phyloP scores from a whole-genome alignment of 1,140 invertebrate genomes.

The Macrobrachium rosenbergii region DNA sequence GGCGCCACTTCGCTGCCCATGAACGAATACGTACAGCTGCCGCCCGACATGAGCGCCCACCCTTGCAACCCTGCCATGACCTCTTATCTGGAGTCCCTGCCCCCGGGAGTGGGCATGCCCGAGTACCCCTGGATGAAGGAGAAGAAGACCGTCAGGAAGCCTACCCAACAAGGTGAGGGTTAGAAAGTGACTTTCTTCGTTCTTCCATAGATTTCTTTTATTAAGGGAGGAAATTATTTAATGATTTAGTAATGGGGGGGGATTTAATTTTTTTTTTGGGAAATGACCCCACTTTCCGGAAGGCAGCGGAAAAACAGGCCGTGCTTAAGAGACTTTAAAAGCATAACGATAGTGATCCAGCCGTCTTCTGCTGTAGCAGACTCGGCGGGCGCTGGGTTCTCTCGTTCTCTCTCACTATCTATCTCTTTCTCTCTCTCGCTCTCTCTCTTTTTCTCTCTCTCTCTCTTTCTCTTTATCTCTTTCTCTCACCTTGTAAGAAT shows the following conservation, averaged over 20 bases:
- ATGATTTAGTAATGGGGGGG: no score
- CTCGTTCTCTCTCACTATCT: conserved; percentile 31
- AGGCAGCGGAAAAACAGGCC: no score
- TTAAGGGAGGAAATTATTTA: no score
- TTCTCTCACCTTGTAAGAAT: no score
- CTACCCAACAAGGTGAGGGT: conserved; percentile 86
- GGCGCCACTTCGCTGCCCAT: conserved; percentile 72
- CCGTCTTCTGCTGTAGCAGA: neutral
- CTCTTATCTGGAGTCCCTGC: conserved; percentile 68
- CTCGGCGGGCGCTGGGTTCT: neutral
- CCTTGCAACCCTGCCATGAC: conserved; percentile 65
- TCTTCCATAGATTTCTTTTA: no score
- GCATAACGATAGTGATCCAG: neutral
- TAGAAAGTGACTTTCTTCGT: neutral
- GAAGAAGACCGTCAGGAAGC: conserved; percentile 93
- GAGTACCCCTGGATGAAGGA: conserved; percentile 98
- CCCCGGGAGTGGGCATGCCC: conserved; percentile 83
- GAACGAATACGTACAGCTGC: conserved; percentile 70
- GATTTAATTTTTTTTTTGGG: no score
- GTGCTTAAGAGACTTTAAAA: no score
- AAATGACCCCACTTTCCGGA: no score
- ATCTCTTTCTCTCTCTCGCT: conserved; percentile 7
- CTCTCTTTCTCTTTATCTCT: no score
- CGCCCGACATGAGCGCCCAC: conserved; percentile 65
- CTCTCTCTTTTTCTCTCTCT: no score